Base-by-base conservation (phyloP, 2,888 invertebrate species). In the Heliothis peltigera region DNA sequence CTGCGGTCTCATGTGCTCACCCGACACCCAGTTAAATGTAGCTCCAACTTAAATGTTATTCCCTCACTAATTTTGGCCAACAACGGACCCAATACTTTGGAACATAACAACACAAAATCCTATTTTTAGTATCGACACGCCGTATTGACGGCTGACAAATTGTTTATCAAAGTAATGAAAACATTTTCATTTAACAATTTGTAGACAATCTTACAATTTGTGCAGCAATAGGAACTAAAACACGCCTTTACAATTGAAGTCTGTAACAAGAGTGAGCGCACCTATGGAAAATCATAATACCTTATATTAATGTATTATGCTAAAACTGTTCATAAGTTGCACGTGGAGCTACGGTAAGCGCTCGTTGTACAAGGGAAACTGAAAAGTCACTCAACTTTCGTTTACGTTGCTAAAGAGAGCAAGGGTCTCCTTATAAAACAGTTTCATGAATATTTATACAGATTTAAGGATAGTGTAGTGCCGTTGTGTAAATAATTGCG, bases 401-500 rank as follows among this genome's bases (percentile, higher is more conserved):
- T 88, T 87, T 85, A 81, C 84, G 82, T 81, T 70, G 81, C 84
- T 84, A 84, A 89, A 87, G 85, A 87, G 84, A 87, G 85, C 85
- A 86, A 85, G 84, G 85, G 83, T 86, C 84, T 84, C 82, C 82
- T 88, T 88, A 87, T 88, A 88, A 89, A 90, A 84, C 88, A 84
- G 84, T 82, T 85, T 86, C 88, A 91, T 92, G 90, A 92, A 92
- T 92, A 92, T 92, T 90, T 87, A 91, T 86, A 86, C 80, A 84
- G 88, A 89, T 91, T 89, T 89, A 84, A 88, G 87, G 87, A 89
- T 90, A 89, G 89, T 90, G 86, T 85, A 85, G 84, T 86, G 82
- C 77, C 86, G 82, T 85, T 87, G 82, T 84, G 84, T 86, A 88
- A 88, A 91, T 90, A 89, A 87, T 88, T 86, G 86, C 84, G 84